Conservation (phyloP, 2,797 vertebrate species). For the Aplochiton taeniatus region DNA sequence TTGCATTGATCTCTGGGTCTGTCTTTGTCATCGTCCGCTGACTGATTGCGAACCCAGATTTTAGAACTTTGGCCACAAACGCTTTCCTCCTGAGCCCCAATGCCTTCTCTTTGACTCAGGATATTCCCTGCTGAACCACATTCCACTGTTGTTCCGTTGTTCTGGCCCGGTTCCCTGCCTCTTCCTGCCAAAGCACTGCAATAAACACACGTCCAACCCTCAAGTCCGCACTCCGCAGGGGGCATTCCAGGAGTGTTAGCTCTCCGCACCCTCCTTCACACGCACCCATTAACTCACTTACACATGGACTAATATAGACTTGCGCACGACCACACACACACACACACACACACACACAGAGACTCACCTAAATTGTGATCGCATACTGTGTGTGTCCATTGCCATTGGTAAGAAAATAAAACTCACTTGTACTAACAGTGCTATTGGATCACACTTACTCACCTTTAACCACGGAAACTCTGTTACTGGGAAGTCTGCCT, state of each 20-base stretch:
- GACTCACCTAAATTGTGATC: background rate
- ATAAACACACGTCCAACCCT: slow-evolving; percentile 69
- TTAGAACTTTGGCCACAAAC: slow-evolving; percentile 42
- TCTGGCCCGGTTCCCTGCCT: slow-evolving; percentile 64
- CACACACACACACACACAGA: background rate
- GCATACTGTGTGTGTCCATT: background rate
- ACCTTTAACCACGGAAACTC: no score
- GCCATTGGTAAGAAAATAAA: no score
- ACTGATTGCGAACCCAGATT: slow-evolving; percentile 31
- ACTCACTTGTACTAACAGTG: no score
- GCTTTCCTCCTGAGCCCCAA: slow-evolving; percentile 52
- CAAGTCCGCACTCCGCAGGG: slow-evolving; percentile 65
- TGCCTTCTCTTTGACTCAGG: slow-evolving; percentile 66
- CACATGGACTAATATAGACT: background rate
- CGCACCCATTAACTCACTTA: slow-evolving; percentile 1
- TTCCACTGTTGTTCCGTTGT: slow-evolving; percentile 71
- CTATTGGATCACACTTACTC: no score
- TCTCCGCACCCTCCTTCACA: slow-evolving; percentile 13
- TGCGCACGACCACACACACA: background rate
- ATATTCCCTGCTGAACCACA: slow-evolving; percentile 73
- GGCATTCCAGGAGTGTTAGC: slow-evolving; percentile 33
- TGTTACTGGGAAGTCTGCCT: no score
- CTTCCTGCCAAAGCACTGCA: slow-evolving; percentile 71
- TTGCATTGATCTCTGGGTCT: slow-evolving; percentile 26
- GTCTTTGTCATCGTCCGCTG: slow-evolving; percentile 33